These are phyloP conservation scores for Pogoniulus pusillus DNA, from an alignment of 2,797 vertebrate genomes.

Conservation along the genomic window DNA sequence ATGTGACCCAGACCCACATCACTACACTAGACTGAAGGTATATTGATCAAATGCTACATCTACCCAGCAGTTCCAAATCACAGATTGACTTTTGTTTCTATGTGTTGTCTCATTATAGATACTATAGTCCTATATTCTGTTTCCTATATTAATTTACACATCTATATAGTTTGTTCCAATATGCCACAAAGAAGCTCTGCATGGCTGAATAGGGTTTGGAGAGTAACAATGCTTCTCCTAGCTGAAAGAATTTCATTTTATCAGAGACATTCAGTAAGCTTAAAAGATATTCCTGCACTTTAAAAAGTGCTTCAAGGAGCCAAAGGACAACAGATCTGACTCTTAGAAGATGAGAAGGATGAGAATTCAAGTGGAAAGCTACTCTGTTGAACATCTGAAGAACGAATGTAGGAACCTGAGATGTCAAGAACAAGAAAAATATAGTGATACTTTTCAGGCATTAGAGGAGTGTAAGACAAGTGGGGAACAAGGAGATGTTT, in stretches of 20 bases:
- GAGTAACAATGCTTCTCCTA: not conserved
- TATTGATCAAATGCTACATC: not conserved
- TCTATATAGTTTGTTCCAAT: not conserved
- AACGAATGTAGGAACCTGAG: not conserved
- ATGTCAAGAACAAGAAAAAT: conserved; percentile 4
- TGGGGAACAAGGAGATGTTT: not conserved
- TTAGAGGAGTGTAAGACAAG: not conserved
- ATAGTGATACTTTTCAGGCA: not conserved
- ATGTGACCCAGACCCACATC: not conserved
- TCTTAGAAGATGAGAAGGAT: conserved; percentile 3
- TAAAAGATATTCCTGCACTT: not conserved
- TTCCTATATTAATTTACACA: not conserved
- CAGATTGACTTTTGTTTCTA: not conserved
- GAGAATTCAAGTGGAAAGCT: conserved; percentile 17
- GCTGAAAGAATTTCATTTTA: not conserved
- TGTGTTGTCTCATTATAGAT: not conserved
- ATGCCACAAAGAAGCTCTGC: not conserved
- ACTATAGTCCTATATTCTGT: not conserved
- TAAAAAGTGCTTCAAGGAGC: not conserved
- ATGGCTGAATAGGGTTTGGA: not conserved
- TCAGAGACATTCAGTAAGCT: not conserved
- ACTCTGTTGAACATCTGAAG: not conserved
- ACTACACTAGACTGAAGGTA: not conserved
- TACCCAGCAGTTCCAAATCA: not conserved
- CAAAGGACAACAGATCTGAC: not conserved